Evolutionary conservation across 2,797 vertebrate genomes (phyloP).

Genomic region (Vireo griseus): DNA sequence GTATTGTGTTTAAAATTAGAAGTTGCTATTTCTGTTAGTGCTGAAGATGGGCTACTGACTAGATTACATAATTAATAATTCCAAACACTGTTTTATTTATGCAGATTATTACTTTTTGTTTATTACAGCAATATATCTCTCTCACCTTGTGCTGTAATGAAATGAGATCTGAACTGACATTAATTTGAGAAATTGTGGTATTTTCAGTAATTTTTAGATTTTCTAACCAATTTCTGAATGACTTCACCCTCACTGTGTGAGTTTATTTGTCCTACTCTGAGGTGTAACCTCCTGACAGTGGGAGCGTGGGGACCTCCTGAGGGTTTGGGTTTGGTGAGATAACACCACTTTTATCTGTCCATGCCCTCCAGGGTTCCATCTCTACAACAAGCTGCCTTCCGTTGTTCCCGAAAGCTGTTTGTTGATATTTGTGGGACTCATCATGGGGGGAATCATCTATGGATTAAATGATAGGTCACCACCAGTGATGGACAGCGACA

Average conservation of each 20-base stretch:
- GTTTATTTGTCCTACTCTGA: fast-evolving
- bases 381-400: constrained; percentile 78
- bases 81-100: background rate
- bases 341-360: background rate
- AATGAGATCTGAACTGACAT: background rate
- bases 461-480: constrained; percentile 79
- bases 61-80: background rate
- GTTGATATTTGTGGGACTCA: constrained; percentile 83
- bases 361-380: constrained; percentile 74
- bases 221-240: background rate
- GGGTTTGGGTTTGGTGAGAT: background rate
- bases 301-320: background rate
- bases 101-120: background rate
- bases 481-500: constrained; percentile 78
- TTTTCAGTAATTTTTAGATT: background rate
- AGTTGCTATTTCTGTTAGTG: background rate
- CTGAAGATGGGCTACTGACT: background rate
- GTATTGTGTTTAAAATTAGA: background rate
- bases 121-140: background rate
- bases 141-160: background rate
- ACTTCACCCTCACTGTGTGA: background rate
- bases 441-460: constrained; percentile 83
- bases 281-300: background rate
- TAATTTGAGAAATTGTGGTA: background rate
- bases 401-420: constrained; percentile 85